Conservation (phyloP, 2,888 invertebrate species). For the Himalopsyche tibetana region DNA sequence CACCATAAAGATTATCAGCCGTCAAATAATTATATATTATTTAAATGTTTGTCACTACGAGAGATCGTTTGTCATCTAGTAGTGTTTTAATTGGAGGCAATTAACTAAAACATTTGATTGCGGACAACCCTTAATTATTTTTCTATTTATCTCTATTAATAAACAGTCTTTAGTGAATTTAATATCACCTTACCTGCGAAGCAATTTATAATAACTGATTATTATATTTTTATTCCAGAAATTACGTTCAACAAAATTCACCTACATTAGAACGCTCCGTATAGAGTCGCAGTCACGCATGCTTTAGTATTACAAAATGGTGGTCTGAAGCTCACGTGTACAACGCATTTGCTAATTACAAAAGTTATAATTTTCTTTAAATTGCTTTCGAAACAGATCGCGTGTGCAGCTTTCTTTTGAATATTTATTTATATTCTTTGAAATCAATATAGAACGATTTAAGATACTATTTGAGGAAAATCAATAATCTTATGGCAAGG, state of each 20-base stretch:
- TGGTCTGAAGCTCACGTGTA: constrained; percentile 27
- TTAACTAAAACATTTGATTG: too few species aligned
- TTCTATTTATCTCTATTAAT: too few species aligned
- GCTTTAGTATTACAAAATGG: neutral
- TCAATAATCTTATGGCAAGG: neutral
- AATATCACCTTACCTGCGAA: neutral
- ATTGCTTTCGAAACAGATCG: constrained; percentile 61
- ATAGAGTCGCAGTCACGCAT: neutral
- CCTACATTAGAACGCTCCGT: neutral
- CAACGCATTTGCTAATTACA: constrained; percentile 63
- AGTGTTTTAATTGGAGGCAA: too few species aligned
- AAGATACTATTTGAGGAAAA: constrained; percentile 2
- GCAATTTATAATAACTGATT: neutral
- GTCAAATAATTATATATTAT: too few species aligned
- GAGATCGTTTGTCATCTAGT: too few species aligned
- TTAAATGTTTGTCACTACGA: too few species aligned
- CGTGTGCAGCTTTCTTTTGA: constrained; percentile 37
- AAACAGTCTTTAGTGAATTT: too few species aligned
- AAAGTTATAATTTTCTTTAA: constrained; percentile 63
- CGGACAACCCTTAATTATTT: too few species aligned
- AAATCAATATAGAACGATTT: too few species aligned
- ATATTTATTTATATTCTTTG: too few species aligned
- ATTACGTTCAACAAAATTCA: neutral
- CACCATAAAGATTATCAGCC: too few species aligned
- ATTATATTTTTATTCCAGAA: neutral